Evolutionary conservation across 2,888 invertebrate genomes (phyloP), one percentile per base, ranked within the genome.

Genomic region (Bombyx huttoni): DNA sequence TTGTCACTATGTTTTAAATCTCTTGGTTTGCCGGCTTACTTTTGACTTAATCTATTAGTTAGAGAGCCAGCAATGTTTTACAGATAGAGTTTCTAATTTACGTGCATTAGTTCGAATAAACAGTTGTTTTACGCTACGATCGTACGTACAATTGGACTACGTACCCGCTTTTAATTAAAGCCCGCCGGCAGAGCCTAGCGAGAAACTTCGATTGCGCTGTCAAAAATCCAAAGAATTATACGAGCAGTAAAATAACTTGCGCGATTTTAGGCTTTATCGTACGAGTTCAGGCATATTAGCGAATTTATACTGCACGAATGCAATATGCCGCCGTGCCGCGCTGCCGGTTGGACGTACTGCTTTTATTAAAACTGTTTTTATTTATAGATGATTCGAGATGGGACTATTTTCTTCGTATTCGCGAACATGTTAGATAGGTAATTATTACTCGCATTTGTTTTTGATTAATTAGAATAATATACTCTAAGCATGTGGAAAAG

Each of bases 171-270:
- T 84, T 87, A 87, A 88, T 87, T 87, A 86, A 84, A 75, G 68
- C 78, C 61, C 67, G 65, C 68, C 71, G 72, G 76, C 77, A 70
- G 63, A 58, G 81, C 81, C 83, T 82, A 80, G 83, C 74, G 81
- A 79, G 78, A 79, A 86, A 87, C 83, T 87, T 87, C 87, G 84
- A 88, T 87, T 86, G 84, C 81, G 77, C 88, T 87, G 87, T 88
- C 87, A 88, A 88, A 88, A 87, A 88, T 85, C 81, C 83, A 77
- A 87, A 86, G 87, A 87, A 86, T 87, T 87, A 88, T 87, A 81
- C 78, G 75, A 72, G 75, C 70, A 77, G 79, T 79, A 75, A 80
- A 86, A 85, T 87, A 86, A 87, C 78, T 87, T 83, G 73, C 71
- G 71, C 83, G 78, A 85, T 83, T 85, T 87, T 85, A 84, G 85